A percentile compares a stretch with the other conserved stretches of the same genome.
These are phyloP conservation scores for Catocala fraxini DNA, from an alignment of 2,888 invertebrate species.

Conservation along the genomic window DNA sequence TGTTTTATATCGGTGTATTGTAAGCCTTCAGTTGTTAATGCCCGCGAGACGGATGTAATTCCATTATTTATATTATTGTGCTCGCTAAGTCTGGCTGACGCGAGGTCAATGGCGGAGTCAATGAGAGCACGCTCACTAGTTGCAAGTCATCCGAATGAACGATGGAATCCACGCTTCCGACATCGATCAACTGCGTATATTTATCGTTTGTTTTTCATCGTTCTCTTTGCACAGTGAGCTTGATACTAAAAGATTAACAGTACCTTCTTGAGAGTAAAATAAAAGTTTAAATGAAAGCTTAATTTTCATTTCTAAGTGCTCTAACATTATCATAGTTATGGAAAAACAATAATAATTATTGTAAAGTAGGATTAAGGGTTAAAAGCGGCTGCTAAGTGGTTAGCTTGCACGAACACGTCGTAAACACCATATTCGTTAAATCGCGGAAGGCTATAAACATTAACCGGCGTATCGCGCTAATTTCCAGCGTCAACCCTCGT, in stretches of 20 bases:
- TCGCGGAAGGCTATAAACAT: constrained; percentile 80
- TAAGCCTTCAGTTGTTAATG: constrained; percentile 64
- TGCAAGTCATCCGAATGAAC: constrained; percentile 83
- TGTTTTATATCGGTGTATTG: constrained; percentile 65
- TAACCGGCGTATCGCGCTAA: constrained; percentile 82
- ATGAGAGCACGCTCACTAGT: constrained; percentile 80
- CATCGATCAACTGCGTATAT: constrained; percentile 69
- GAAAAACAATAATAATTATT: constrained; percentile 5
- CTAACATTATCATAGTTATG: constrained; percentile 1
- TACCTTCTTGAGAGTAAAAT: not conserved
- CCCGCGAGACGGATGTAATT: constrained; percentile 76
- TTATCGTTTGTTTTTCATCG: constrained; percentile 69
- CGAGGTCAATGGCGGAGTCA: constrained; percentile 84
- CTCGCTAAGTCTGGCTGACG: constrained; percentile 69
- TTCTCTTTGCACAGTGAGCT: constrained; percentile 35
- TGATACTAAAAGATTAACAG: constrained; percentile 8
- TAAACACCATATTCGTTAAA: constrained; percentile 80
- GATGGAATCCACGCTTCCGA: constrained; percentile 83
- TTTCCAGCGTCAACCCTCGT: constrained; percentile 83
- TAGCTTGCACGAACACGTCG: constrained; percentile 52
- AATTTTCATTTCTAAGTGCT: not conserved
- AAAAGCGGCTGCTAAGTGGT: constrained; percentile 36
- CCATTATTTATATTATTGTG: constrained; percentile 82
- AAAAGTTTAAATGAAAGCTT: not conserved
- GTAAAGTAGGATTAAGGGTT: constrained; percentile 9